Percentiles rank a stretch among this genome's conserved stretches.
These are phyloP conservation scores for Lymantria dispar DNA, from an alignment of 2,888 invertebrate genomes.

Conservation along the genomic window DNA sequence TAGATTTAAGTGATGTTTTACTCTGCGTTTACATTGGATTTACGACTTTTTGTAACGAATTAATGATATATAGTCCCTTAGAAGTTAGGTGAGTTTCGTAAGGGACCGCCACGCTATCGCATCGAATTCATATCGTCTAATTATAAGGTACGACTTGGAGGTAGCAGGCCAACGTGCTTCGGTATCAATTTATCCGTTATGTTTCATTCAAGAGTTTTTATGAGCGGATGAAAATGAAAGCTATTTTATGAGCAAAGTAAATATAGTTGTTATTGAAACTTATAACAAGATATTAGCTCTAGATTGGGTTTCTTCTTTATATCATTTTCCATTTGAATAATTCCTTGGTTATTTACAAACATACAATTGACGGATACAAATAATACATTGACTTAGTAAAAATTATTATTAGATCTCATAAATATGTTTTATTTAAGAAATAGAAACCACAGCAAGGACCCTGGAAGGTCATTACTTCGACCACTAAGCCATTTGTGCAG, in stretches of 20 bases:
- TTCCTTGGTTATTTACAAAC: no score
- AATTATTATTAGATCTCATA: no score
- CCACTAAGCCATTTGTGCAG: no score
- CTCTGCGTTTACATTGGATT: neutral
- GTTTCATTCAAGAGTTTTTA: constrained; percentile 31
- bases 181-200: constrained; percentile 41
- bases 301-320: no score
- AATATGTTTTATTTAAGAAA: no score
- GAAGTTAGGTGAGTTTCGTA: constrained; percentile 73
- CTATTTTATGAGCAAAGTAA: constrained; percentile 8
- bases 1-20: neutral
- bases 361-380: no score
- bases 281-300: no score
- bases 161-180: constrained; percentile 40
- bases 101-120: constrained; percentile 71
- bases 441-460: no score
- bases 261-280: constrained; percentile 2
- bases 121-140: constrained; percentile 79
- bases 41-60: constrained; percentile 19
- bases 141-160: constrained; percentile 70
- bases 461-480: no score
- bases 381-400: no score
- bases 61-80: constrained; percentile 60
- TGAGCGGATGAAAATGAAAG: constrained; percentile 21
- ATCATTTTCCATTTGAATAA: no score